phyloP scores from a whole-genome alignment of 2,888 invertebrate species.

The Gnatocerus cornutus region DNA sequence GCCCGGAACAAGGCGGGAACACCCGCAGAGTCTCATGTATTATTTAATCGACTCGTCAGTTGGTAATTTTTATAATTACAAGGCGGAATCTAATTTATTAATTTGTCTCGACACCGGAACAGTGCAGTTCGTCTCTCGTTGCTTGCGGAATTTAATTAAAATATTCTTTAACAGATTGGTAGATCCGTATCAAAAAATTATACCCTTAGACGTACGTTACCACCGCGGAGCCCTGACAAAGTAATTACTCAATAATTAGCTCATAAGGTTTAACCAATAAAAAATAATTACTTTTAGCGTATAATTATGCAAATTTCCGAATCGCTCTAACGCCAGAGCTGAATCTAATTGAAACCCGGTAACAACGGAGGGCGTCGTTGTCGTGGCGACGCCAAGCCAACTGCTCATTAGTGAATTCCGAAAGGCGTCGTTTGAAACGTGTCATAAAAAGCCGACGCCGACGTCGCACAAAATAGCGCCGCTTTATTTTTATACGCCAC shows the following conservation, averaged over 20 bases:
- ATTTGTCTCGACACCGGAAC: conserved; percentile 29
- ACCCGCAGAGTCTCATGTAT: conserved; percentile 14
- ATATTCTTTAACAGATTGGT: conserved; percentile 41
- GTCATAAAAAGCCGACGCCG: conserved; percentile 69
- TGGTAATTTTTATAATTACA: conserved; percentile 47
- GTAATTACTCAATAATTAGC: conserved; percentile 45
- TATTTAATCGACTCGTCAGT: conserved; percentile 5
- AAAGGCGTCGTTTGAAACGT: conserved; percentile 70
- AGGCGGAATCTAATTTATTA: conserved; percentile 43
- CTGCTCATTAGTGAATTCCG: conserved; percentile 71
- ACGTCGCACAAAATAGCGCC: conserved; percentile 58
- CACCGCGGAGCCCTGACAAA: conserved; percentile 26
- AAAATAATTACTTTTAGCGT: conserved; percentile 36
- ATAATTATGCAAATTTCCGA: conserved; percentile 35
- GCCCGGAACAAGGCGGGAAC: conserved; percentile 8
- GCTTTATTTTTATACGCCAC: conserved; percentile 57
- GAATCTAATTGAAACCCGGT: conserved; percentile 31
- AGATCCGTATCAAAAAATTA: conserved; percentile 47
- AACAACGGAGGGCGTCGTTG: conserved; percentile 57
- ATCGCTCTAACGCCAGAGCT: conserved; percentile 26
- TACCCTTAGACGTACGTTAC: conserved; percentile 31
- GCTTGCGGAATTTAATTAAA: conserved; percentile 43
- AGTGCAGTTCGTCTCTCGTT: conserved; percentile 14
- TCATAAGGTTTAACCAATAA: conserved; percentile 38
- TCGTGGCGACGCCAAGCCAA: conserved; percentile 68